phyloP scores from a whole-genome alignment of 2,113 vertebrate species.

The Neogale vison region DNA sequence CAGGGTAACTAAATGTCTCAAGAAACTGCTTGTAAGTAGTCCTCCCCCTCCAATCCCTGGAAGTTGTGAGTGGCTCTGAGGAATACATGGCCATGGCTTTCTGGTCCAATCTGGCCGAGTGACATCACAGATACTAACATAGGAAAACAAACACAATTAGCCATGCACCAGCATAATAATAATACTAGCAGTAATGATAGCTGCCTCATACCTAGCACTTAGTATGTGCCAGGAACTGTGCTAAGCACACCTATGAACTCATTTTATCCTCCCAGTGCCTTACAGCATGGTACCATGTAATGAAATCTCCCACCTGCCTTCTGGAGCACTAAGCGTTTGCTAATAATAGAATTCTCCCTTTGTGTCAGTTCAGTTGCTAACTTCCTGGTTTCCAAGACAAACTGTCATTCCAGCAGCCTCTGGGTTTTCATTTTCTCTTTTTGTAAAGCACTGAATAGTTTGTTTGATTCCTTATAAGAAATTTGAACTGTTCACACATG shows the following conservation, averaged over 20 bases:
- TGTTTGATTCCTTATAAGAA: conserved; percentile 53
- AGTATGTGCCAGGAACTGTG: not conserved
- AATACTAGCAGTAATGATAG: not conserved
- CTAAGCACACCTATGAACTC: conserved; percentile 22
- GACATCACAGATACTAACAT: conserved; percentile 38
- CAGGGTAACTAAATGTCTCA: conserved; percentile 21
- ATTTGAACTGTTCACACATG: not conserved
- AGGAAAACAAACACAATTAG: conserved; percentile 27
- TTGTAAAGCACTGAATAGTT: conserved; percentile 66
- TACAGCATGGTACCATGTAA: not conserved
- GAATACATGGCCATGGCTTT: conserved; percentile 21
- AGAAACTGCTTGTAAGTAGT: conserved; percentile 18
- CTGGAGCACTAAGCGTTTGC: conserved; percentile 58
- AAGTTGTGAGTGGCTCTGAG: conserved; percentile 35
- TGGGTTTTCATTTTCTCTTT: conserved; percentile 70
- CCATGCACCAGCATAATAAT: not conserved
- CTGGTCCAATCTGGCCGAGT: conserved; percentile 21
- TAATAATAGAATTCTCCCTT: conserved; percentile 71
- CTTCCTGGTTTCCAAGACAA: conserved; percentile 73
- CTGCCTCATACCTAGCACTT: not conserved
- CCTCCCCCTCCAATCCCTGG: not conserved
- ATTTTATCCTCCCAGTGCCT: conserved; percentile 24
- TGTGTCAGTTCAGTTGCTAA: conserved; percentile 65
- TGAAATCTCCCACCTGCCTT: conserved; percentile 61
- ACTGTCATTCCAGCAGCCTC: conserved; percentile 16